These are phyloP conservation scores for Spatulosminthurus flaviceps DNA, from an alignment of 2,888 invertebrate genomes.

Conservation along the genomic window DNA sequence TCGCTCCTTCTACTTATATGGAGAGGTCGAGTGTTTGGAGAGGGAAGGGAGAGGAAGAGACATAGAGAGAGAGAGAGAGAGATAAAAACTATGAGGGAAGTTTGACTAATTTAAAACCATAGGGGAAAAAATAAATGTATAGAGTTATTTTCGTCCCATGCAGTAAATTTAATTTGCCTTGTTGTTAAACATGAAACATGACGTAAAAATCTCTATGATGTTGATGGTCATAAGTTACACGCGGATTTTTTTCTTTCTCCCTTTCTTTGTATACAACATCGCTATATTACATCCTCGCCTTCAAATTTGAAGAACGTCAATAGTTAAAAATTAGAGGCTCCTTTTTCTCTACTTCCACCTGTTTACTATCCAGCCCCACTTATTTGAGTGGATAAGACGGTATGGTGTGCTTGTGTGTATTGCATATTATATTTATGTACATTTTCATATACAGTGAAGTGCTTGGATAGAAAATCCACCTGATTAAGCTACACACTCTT, in stretches of 20 bases:
- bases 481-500: neutral
- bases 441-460: too few species aligned
- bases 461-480: neutral
- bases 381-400: too few species aligned
- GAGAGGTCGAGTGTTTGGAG: neutral
- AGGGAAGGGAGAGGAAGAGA: neutral
- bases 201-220: neutral
- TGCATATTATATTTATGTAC: too few species aligned
- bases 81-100: neutral
- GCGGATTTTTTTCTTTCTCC: too few species aligned
- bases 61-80: neutral
- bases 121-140: conserved; percentile 1
- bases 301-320: neutral
- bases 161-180: conserved; percentile 20
- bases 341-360: neutral
- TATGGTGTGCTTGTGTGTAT: too few species aligned
- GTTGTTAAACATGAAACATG: conserved; percentile 20
- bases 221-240: conserved; percentile 27
- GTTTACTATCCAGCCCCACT: neutral
- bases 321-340: neutral
- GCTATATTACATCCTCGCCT: too few species aligned
- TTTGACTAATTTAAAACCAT: neutral
- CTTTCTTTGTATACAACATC: too few species aligned
- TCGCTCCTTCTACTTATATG: neutral
- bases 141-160: conserved; percentile 11